Percentiles rank a stretch among this genome's conserved stretches.
Evolutionary conservation across 92 coral and sea anemone genomes (phyloP).

Genomic region (Phymanthus crucifer): DNA sequence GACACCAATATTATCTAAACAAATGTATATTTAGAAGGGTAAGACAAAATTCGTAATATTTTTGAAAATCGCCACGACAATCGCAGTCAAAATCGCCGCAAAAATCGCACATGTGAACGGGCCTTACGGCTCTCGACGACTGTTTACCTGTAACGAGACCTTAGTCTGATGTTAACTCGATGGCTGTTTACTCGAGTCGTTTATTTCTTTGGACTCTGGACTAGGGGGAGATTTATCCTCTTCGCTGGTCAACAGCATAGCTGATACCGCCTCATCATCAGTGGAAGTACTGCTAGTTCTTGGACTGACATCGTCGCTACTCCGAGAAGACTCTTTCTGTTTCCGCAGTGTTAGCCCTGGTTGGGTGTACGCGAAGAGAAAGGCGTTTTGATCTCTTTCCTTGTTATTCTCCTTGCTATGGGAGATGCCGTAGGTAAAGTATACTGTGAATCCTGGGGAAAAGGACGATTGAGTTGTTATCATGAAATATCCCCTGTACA

Average conservation of each 20-base stretch:
- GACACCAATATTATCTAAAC: too few species aligned
- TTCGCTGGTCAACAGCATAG: conserved; percentile 54
- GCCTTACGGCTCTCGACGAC: too few species aligned
- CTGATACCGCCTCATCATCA: conserved; percentile 74
- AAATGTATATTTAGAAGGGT: too few species aligned
- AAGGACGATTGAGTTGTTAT: neutral
- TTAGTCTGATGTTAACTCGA: neutral
- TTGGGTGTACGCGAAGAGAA: conserved; percentile 48
- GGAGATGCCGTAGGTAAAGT: conserved; percentile 68
- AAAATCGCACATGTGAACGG: too few species aligned
- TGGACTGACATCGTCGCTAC: conserved; percentile 48
- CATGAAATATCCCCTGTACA: neutral
- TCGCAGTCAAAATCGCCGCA: too few species aligned
- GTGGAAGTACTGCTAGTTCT: conserved; percentile 47
- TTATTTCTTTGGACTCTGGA: neutral
- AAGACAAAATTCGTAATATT: too few species aligned
- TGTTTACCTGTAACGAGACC: too few species aligned
- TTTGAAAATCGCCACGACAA: too few species aligned
- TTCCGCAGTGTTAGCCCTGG: conserved; percentile 5
- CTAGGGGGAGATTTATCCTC: conserved; percentile 37
- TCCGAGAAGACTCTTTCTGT: conserved; percentile 11
- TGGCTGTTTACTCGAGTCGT: neutral
- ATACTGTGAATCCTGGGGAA: conserved; percentile 69
- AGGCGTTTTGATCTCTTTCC: conserved; percentile 42
- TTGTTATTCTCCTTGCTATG: conserved; percentile 55